Base-by-base conservation (phyloP, 2,888 invertebrate genomes). In the Pollenia labialis region DNA sequence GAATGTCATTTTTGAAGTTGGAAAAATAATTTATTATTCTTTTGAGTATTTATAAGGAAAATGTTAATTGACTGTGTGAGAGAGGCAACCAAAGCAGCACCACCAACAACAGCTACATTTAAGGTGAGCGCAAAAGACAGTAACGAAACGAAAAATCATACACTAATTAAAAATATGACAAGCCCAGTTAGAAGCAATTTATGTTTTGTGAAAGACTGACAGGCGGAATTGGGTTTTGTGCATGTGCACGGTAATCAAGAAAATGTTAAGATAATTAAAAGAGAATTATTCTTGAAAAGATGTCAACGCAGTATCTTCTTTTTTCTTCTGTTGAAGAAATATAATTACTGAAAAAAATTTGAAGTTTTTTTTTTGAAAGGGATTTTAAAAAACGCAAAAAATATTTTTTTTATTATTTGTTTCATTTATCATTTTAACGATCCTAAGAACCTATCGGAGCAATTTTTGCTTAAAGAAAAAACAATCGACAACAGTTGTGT, bases 21-120 rank as follows among this genome's bases (percentile, higher is more conserved):
- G 60, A 68, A 74, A 74, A 80, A 75, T 75, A 83, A 86, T 86
- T 86, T 86, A 86, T 86, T 80, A 83, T 71, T 9, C 71, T 56
- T 52, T 42, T 6, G 64, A 56, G 66, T 76, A 72, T 83, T 86
- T 80, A 83, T 72, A 75, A 74, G 84, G 74, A 80, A 84, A 32
- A 85, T 85, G 84, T 85, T 85, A 85, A 85, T 85, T 85, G 79
- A 84, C 76, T 76, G 75, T 74, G 50, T 76, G 75, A 66, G 50
- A 68, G 68, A 44, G 74, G 42, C 64, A 18, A 56, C 11, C 46
- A 69, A 46, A 6, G 66, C 56, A 23, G 14, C 68, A 32, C 10
- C n/a, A 50, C 23, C 6, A 42, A 16, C n/a, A 66, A 64, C 23
- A 23, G 44, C 16, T 18, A 11, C n/a, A 18, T 11, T 40, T 32